Conservation (phyloP, 2,888 invertebrate genomes). For the Drosophila paracracens region DNA sequence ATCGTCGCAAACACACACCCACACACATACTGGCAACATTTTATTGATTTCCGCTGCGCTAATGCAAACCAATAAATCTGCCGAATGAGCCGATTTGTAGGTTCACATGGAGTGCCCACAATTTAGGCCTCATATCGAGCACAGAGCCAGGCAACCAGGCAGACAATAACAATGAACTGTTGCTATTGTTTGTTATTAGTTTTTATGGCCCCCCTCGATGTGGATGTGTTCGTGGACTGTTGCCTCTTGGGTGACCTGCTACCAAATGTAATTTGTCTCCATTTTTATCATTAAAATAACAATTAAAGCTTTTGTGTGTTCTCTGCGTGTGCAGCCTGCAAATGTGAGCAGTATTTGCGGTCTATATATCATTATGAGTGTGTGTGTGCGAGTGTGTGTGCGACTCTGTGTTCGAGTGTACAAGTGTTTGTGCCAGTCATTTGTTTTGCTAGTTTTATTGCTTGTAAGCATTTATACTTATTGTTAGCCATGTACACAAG, state of each 20-base stretch:
- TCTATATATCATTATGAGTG: slow-evolving; percentile 62
- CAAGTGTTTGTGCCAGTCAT: slow-evolving; percentile 27
- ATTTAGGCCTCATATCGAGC: slow-evolving; percentile 46
- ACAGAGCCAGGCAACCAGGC: slow-evolving; percentile 20
- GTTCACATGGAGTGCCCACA: slow-evolving; percentile 39
- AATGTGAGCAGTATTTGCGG: slow-evolving; percentile 74
- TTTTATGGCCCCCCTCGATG: slow-evolving; percentile 57
- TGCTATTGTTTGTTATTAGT: slow-evolving; percentile 73
- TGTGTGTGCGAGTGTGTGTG: slow-evolving; percentile 16
- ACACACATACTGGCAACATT: slow-evolving; percentile 11
- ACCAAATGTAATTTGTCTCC: slow-evolving; percentile 73
- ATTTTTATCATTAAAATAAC: slow-evolving; percentile 81
- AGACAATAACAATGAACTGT: slow-evolving; percentile 72
- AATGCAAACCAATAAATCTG: slow-evolving; percentile 76
- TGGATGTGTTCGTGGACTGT: slow-evolving; percentile 5
- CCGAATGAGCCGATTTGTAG: slow-evolving; percentile 77
- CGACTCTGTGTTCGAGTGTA: slow-evolving; percentile 9
- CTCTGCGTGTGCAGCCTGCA: slow-evolving; percentile 47
- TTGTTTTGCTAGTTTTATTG: slow-evolving; percentile 70
- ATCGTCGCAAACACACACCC: slow-evolving; percentile 22
- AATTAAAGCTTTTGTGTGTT: slow-evolving; percentile 72
- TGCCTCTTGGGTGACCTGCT: slow-evolving; percentile 46
- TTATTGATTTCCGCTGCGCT: slow-evolving; percentile 79
- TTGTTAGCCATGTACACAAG: slow-evolving; percentile 50
- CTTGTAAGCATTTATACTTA: slow-evolving; percentile 78